Percentiles rank a stretch among this genome's conserved stretches.
Conservation (phyloP, 2,797 vertebrate species). For the Brachyrhaphis roseni region DNA sequence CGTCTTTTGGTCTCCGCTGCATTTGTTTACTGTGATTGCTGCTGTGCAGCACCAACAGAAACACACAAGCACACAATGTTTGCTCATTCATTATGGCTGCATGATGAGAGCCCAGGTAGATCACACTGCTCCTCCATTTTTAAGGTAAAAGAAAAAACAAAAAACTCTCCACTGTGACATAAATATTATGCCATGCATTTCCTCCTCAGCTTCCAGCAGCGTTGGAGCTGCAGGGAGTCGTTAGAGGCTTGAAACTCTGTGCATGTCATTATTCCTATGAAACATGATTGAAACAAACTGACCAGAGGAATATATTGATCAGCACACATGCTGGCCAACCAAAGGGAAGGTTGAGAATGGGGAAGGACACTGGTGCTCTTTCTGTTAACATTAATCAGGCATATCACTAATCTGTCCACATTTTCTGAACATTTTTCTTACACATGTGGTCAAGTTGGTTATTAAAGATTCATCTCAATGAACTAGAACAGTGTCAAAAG, state of each 20-base stretch:
- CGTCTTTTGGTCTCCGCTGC: background rate
- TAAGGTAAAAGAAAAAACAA: constrained; percentile 43
- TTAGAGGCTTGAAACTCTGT: constrained; percentile 18
- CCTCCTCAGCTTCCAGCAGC: constrained; percentile 5
- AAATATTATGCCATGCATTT: constrained; percentile 52
- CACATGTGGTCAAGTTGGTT: background rate
- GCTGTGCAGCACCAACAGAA: constrained; percentile 30
- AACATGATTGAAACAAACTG: constrained; percentile 30
- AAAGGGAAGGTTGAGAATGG: constrained; percentile 1
- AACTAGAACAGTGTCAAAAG: background rate
- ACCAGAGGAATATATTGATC: constrained; percentile 30
- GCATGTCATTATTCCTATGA: constrained; percentile 26
- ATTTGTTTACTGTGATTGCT: constrained; percentile 34
- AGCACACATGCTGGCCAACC: constrained; percentile 12
- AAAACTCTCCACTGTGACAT: constrained; percentile 34
- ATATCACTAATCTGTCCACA: background rate
- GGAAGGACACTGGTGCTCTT: constrained; percentile 5
- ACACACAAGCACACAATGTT: constrained; percentile 24
- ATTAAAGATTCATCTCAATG: background rate
- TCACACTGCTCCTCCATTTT: constrained; percentile 62
- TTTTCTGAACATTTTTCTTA: background rate
- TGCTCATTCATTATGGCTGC: constrained; percentile 55
- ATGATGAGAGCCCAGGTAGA: constrained; percentile 61
- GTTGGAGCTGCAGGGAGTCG: constrained; percentile 8
- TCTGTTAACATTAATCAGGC: constrained; percentile 3